Percentiles rank a stretch among this genome's conserved stretches.
Evolutionary conservation across 2,888 invertebrate genomes (phyloP).

Genomic region (Drosophila greeni): DNA sequence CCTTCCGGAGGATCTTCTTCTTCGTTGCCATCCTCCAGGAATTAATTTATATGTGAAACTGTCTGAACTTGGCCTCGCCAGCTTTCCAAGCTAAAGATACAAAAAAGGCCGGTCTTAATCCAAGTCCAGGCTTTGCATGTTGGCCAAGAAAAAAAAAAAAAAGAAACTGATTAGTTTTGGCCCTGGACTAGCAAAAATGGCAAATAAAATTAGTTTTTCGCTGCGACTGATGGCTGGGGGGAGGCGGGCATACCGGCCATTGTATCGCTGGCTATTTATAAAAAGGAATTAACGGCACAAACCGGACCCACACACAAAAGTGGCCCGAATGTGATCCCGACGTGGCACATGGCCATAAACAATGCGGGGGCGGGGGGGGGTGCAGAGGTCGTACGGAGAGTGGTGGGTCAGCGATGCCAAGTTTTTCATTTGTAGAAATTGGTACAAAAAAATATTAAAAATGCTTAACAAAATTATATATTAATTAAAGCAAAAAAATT

Average conservation of each 20-base stretch:
- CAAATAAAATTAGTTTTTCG: slow-evolving; percentile 50
- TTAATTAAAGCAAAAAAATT: neutral
- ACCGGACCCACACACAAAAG: slow-evolving; percentile 63
- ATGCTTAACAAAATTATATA: neutral
- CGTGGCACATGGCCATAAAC: slow-evolving; percentile 69
- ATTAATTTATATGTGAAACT: slow-evolving; percentile 20
- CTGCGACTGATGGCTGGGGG: neutral
- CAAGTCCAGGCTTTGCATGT: slow-evolving; percentile 41
- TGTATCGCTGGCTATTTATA: slow-evolving; percentile 65
- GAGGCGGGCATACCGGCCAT: slow-evolving; percentile 3
- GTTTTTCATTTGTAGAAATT: neutral
- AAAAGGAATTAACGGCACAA: slow-evolving; percentile 74
- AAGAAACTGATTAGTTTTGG: slow-evolving; percentile 63
- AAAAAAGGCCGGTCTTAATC: slow-evolving; percentile 6
- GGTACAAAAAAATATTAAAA: neutral
- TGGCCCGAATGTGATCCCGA: slow-evolving; percentile 59
- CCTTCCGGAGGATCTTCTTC: neutral
- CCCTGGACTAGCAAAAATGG: slow-evolving; percentile 45
- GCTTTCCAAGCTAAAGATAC: slow-evolving; percentile 25
- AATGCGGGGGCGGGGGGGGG: slow-evolving; percentile 32
- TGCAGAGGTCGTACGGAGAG: neutral
- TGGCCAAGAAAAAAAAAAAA: slow-evolving; percentile 31
- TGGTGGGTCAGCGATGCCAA: slow-evolving; percentile 12
- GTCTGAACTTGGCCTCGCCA: slow-evolving; percentile 9
- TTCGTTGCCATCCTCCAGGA: neutral